A percentile compares a stretch with the other conserved stretches of the same genome.
Evolutionary conservation across 2,113 vertebrate species (phyloP).

Genomic region (Thalassoma bifasciatum): DNA sequence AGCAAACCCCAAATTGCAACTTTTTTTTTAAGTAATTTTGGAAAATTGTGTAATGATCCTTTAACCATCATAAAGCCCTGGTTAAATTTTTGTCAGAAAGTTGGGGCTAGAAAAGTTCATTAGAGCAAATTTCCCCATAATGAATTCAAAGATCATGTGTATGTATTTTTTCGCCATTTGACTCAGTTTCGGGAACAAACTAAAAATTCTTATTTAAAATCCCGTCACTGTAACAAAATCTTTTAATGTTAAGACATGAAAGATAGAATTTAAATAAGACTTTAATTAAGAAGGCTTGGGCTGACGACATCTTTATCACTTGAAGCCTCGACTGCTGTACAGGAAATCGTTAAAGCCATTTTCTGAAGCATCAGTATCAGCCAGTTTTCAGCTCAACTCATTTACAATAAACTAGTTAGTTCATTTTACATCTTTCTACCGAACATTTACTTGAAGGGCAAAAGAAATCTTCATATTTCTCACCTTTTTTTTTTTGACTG

Average conservation of each 20-base stretch:
- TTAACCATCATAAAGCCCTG: too few relatives aligned
- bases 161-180: too few relatives aligned
- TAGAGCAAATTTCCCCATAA: too few relatives aligned
- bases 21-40: too few relatives aligned
- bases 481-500: slow-evolving; percentile 10
- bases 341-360: slow-evolving; percentile 7
- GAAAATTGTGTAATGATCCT: too few relatives aligned
- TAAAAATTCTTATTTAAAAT: too few relatives aligned
- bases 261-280: not conserved
- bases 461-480: slow-evolving; percentile 10
- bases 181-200: too few relatives aligned
- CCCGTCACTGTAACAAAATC: too few relatives aligned
- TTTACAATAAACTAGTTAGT: not conserved
- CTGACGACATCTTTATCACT: not conserved
- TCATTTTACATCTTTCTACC: slow-evolving; percentile 14
- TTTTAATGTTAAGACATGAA: not conserved
- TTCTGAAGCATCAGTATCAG: slow-evolving; percentile 7
- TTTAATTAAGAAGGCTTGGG: not conserved
- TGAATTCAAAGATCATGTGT: too few relatives aligned
- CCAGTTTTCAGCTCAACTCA: not conserved
- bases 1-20: too few relatives aligned
- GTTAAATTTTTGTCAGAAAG: too few relatives aligned
- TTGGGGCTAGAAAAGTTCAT: too few relatives aligned
- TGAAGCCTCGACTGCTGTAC: slow-evolving; percentile 9
- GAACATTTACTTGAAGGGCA: slow-evolving; percentile 18